Evolutionary conservation across 2,797 vertebrate genomes (phyloP), one percentile per base, ranked within the genome.

Genomic region (Heteromormyrus szaboi): DNA sequence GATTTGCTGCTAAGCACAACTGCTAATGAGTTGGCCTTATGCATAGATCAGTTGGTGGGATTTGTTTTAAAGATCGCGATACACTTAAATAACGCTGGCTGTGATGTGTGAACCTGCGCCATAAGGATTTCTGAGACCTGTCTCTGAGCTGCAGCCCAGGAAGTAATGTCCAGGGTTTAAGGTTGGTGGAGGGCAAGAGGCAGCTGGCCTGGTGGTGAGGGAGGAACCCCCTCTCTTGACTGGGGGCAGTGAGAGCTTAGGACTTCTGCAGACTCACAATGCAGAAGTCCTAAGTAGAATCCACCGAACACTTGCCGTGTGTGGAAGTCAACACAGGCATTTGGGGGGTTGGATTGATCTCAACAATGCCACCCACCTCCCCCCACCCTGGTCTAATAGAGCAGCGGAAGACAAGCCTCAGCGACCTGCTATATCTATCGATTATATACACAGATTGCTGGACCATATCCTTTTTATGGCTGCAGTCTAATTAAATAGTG

Each of bases 381-480:
- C 85, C 19, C 84, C 50, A 51, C 54, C 54, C 54, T 37, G 7
- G 51, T 29, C 33, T 62, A 17, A 46, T 37, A 44, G 59, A 41
- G 19, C 56, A 46, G 48, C 3, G 4, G 51, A n/a, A 87, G n/a
- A 54, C 14, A 56, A 79, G 62, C 51, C 25, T 51, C n/a, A 59
- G 33, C 6, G 51, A 86, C 68, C 85, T 46, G 9, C 51, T 56
- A 6, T 3, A 56, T 54, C 50, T 86, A 56, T 86, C 53, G 51
- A 86, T 37, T 89, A 59, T n/a, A 87, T 41, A 19, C n/a, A 37
- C 37, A 79, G 25, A 56, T 79, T 19, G 50, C 51, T 65, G 25
- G 14, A 62, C 33, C 85, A 56, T 87, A 3, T 87, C 11, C 22
- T 89, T 89, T 87, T 76, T 68, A 89, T 87, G 68, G 50, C 68